phyloP scores from a whole-genome alignment of 2,888 invertebrate species.

The Sphaerophoria rueppellii region DNA sequence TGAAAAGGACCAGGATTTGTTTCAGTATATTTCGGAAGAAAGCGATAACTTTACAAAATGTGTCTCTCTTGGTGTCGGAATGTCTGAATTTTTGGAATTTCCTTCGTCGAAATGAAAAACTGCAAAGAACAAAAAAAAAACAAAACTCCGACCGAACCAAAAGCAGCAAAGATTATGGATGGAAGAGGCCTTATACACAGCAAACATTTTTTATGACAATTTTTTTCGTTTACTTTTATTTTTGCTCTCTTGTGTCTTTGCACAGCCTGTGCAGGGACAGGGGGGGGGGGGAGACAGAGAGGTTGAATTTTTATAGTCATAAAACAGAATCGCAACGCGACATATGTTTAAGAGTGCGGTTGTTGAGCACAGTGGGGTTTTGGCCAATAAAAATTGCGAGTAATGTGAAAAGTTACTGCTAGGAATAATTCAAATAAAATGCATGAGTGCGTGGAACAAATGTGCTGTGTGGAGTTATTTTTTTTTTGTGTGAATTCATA shows the following conservation, averaged over 20 bases:
- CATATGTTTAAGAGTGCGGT: slow-evolving; percentile 51
- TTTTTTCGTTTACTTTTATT: background rate
- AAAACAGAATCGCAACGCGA: slow-evolving; percentile 30
- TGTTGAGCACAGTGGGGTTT: slow-evolving; percentile 12
- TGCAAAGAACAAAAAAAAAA: slow-evolving; percentile 2
- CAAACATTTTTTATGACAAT: background rate
- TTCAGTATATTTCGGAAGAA: slow-evolving; percentile 5
- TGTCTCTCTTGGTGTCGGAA: slow-evolving; percentile 66
- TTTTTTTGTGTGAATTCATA: too few relatives aligned
- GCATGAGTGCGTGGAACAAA: background rate
- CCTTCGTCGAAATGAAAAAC: slow-evolving; percentile 18
- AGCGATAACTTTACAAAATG: slow-evolving; percentile 69
- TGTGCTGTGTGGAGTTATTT: too few relatives aligned
- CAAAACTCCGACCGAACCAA: slow-evolving; percentile 34
- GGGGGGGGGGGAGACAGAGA: too few relatives aligned
- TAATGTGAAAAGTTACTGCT: background rate
- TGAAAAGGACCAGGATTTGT: background rate
- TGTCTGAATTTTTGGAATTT: slow-evolving; percentile 61
- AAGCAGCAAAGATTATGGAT: slow-evolving; percentile 57
- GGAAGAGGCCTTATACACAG: slow-evolving; percentile 30
- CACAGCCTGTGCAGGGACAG: background rate
- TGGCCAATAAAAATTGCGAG: background rate
- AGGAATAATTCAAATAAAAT: background rate
- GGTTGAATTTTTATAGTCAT: slow-evolving; percentile 5
- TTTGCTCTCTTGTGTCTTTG: background rate